Percentiles rank a stretch among this genome's conserved stretches.
Conservation (phyloP, 2,888 invertebrate genomes). For the Drosophila helvetica region DNA sequence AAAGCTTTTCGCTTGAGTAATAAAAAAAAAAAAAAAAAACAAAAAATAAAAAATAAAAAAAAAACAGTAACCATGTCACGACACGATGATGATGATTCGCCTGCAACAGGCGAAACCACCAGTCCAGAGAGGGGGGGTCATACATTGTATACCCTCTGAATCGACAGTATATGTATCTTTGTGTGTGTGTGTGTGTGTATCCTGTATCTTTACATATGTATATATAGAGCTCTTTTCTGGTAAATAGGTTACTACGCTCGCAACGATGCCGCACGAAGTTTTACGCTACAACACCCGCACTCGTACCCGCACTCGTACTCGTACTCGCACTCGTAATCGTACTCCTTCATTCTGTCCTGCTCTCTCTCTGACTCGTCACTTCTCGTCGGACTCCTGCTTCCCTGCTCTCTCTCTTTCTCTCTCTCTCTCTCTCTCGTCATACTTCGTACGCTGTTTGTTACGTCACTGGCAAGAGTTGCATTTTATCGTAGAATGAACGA, state of each 20-base stretch:
- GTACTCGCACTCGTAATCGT: background rate
- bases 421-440: background rate
- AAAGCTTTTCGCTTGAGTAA: background rate
- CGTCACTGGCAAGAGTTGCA: slow-evolving; percentile 1
- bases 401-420: background rate
- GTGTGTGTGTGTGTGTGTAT: background rate
- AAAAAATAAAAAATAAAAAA: slow-evolving; percentile 1
- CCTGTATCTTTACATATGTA: background rate
- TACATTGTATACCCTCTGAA: slow-evolving; percentile 5
- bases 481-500: slow-evolving; percentile 1
- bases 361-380: background rate
- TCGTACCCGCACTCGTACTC: slow-evolving; percentile 40
- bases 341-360: slow-evolving; percentile 1
- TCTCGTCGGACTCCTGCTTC: background rate
- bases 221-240: slow-evolving; percentile 35
- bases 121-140: slow-evolving; percentile 11
- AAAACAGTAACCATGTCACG: slow-evolving; percentile 21
- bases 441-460: background rate
- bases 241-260: slow-evolving; percentile 76
- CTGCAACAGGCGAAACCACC: slow-evolving; percentile 43
- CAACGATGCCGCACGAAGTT: slow-evolving; percentile 65
- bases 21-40: slow-evolving; percentile 5
- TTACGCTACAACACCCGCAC: slow-evolving; percentile 62
- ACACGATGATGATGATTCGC: slow-evolving; percentile 6
- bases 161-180: background rate